Evolutionary conservation across 2,113 vertebrate species (phyloP).

Genomic region (Pyrgilauda ruficollis): DNA sequence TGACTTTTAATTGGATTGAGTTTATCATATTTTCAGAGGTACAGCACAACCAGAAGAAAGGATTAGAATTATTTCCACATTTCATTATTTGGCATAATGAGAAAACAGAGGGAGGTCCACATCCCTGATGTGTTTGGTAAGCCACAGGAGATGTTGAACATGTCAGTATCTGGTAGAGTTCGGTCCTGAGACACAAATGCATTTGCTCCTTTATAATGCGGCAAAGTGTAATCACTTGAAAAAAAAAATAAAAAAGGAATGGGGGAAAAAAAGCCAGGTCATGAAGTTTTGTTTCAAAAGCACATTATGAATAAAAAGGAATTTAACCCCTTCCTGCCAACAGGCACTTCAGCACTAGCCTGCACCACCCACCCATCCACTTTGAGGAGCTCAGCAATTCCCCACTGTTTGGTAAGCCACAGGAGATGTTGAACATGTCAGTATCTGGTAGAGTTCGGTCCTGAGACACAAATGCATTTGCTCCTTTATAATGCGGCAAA

Average conservation of each 20-base stretch:
- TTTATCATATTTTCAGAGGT: constrained; percentile 82
- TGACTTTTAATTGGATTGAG: constrained; percentile 86
- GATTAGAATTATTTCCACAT: constrained; percentile 85
- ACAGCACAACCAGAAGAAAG: constrained; percentile 77
- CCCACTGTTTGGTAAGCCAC: constrained; percentile 62
- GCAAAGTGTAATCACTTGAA: constrained; percentile 68
- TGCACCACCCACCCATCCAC: neutral
- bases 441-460: constrained; percentile 62
- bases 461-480: constrained; percentile 69
- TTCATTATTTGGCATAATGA: constrained; percentile 84
- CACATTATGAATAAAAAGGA: constrained; percentile 24
- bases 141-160: constrained; percentile 75
- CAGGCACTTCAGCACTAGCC: neutral
- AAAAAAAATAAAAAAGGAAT: neutral
- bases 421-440: constrained; percentile 78
- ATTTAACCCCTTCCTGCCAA: constrained; percentile 65
- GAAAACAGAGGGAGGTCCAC: constrained; percentile 83
- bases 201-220: constrained; percentile 65
- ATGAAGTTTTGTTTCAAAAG: constrained; percentile 69
- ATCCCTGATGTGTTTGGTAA: constrained; percentile 71
- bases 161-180: constrained; percentile 73
- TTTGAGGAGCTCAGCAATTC: neutral
- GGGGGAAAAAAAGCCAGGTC: constrained; percentile 34
- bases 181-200: constrained; percentile 67
- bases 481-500: constrained; percentile 66